Conservation (phyloP, 2,797 vertebrate genomes). For the Crocidura indochinensis region DNA sequence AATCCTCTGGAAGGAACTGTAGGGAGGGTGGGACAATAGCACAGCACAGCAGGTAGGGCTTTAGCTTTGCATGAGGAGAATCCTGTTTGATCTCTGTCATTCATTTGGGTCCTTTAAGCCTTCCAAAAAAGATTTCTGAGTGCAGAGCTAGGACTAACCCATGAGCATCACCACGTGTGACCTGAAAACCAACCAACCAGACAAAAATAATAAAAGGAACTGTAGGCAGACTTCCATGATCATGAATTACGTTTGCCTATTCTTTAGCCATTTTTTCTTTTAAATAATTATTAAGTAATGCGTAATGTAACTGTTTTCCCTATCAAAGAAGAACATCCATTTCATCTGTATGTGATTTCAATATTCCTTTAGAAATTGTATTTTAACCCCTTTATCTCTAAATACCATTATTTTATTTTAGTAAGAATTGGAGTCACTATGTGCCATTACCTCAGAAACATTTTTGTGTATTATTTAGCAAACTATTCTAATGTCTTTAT, state of each 20-base stretch:
- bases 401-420: constrained; percentile 7
- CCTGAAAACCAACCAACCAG: no score
- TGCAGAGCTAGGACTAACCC: no score
- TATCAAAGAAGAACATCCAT: background rate
- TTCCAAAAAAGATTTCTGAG: no score
- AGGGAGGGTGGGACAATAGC: no score
- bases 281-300: background rate
- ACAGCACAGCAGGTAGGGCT: no score
- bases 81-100: no score
- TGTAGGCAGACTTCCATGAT: background rate
- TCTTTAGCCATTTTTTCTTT: background rate
- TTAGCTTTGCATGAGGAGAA: no score
- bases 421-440: background rate
- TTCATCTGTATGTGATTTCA: background rate
- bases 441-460: background rate
- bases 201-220: background rate
- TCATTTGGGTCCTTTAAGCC: no score
- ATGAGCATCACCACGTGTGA: no score
- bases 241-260: background rate
- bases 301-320: background rate
- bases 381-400: constrained; percentile 36
- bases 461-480: constrained; percentile 13
- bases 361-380: background rate
- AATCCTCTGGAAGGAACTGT: background rate
- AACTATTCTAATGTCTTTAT: background rate